Evolutionary conservation across 92 coral and sea anemone species (phyloP).

Genomic region (Palythoa grandis): DNA sequence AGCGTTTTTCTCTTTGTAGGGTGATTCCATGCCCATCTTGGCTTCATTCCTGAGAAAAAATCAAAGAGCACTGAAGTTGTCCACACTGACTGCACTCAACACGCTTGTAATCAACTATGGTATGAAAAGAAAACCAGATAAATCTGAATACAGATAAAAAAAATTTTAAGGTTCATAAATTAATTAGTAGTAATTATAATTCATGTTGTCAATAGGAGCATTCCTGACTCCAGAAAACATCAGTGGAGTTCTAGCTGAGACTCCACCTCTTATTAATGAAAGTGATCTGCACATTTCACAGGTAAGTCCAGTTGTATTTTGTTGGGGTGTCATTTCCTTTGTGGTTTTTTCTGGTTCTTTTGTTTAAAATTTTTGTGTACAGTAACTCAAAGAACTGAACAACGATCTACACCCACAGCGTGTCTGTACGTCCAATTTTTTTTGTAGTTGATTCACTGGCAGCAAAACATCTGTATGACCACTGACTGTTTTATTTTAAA

Average conservation of each 20-base stretch:
- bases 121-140: constrained; percentile 23
- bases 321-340: neutral
- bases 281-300: constrained; percentile 98
- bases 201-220: constrained; percentile 31
- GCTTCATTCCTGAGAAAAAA: constrained; percentile 97
- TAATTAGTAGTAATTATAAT: neutral
- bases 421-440: neutral
- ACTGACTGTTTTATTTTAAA: too few relatives aligned
- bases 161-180: neutral
- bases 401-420: too few relatives aligned
- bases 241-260: constrained; percentile 85
- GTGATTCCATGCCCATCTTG: constrained; percentile 96
- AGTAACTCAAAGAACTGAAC: too few relatives aligned
- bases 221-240: constrained; percentile 73
- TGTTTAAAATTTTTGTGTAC: too few relatives aligned
- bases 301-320: constrained; percentile 47
- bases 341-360: neutral
- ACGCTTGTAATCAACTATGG: constrained; percentile 94
- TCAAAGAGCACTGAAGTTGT: constrained; percentile 90
- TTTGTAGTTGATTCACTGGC: neutral
- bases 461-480: too few relatives aligned
- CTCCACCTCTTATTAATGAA: constrained; percentile 93
- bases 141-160: neutral
- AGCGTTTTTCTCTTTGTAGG: constrained; percentile 45
- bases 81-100: constrained; percentile 88